Conservation (phyloP, 2,797 vertebrate genomes). For the Nothura maculosa region DNA sequence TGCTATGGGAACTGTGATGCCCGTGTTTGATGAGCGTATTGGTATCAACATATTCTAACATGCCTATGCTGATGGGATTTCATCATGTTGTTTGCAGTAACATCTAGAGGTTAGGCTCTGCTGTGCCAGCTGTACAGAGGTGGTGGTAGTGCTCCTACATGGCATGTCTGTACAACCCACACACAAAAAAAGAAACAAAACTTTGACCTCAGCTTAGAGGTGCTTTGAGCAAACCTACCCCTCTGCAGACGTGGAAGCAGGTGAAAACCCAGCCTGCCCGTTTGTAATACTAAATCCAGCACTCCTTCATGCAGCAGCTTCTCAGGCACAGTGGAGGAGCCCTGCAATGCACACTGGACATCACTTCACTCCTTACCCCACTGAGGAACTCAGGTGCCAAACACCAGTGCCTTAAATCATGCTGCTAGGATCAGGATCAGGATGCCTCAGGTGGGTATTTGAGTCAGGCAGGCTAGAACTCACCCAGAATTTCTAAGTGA, state of each 20-base stretch:
- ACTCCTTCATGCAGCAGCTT: neutral
- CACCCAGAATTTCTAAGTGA: slow-evolving; percentile 4
- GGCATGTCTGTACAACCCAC: neutral
- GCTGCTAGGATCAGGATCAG: neutral
- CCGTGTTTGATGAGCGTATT: neutral
- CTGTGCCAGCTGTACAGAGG: neutral
- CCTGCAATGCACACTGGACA: rapidly evolving
- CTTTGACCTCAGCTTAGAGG: neutral
- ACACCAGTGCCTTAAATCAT: slow-evolving; percentile 8
- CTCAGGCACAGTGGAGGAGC: rapidly evolving
- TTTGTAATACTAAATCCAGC: neutral
- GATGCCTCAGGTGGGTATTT: neutral
- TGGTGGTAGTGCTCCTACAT: neutral
- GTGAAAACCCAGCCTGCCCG: neutral
- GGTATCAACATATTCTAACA: neutral
- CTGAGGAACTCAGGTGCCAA: neutral
- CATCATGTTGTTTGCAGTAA: slow-evolving; percentile 45
- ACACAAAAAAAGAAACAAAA: neutral
- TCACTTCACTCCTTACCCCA: rapidly evolving
- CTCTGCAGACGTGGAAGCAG: neutral
- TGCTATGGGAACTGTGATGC: neutral
- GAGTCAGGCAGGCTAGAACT: neutral
- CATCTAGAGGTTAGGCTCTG: neutral
- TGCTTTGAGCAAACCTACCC: neutral
- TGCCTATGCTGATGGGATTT: slow-evolving; percentile 25